Base-by-base conservation (phyloP, 1,140 invertebrate genomes). In the Diachasmimorpha longicaudata region DNA sequence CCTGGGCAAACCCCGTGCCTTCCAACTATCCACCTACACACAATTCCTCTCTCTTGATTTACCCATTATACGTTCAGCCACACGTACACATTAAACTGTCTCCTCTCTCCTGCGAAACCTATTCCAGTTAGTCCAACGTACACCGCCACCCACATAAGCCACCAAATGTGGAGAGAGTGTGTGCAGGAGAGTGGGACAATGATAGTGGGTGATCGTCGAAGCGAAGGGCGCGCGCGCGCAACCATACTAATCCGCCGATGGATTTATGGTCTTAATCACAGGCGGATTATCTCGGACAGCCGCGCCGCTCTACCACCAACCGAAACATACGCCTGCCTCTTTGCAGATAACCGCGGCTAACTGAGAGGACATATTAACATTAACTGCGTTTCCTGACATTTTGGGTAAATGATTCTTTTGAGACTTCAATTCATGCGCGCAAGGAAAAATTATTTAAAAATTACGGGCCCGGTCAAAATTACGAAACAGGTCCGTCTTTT, bases 261-360 rank as follows among this genome's bases (percentile, higher is more conserved):
- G 90, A 91, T 91, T 91, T 91, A 91, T 91, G 88, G 90, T 91
- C 90, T 91, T 91, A 91, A 91, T 91, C 90, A 91, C 90, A 88
- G 85, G 80, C 87, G 91, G 90, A 91, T 91, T 91, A 90, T 88
- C 89, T 86, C 83, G 86, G 86, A 88, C 87, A 88, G 86, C 84
- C 85, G 79, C 83, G 80, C 84, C 83, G 83, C 82, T 74, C 77
- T 85, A 81, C 84, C 85, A 85, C 81, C 80, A 79, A 84, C 82
- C 85, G 81, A 86, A 87, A 88, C 85, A 87, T 86, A 85, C 84
- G 85, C 88, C 85, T 87, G 87, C 83, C 85, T 87, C 87, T 86
- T 87, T 84, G 85, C 82, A 87, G 86, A 87, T 88, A 88, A 87
- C 86, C 85, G 81, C 80, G 19, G 23, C 73, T 55, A 55, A n/a